A percentile compares a stretch with the other conserved stretches of the same genome.
Evolutionary conservation across 2,888 invertebrate species (phyloP).

Genomic region (Caenorhabditis becei): DNA sequence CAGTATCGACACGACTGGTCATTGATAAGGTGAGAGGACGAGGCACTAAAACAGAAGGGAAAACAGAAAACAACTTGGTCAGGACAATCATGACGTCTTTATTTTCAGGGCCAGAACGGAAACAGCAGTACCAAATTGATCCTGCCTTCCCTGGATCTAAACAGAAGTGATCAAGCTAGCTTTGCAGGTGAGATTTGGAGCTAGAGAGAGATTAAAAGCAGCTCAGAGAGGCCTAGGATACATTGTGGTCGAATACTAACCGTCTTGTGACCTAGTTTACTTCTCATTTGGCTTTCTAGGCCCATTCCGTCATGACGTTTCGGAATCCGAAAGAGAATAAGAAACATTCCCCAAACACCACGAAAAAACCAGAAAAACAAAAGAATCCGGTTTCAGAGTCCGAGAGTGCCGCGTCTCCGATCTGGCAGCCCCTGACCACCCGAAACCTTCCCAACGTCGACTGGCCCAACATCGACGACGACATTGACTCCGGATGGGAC

Average conservation of each 20-base stretch:
- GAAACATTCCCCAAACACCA: no score
- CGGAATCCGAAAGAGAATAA: no score
- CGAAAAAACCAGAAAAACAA: background rate
- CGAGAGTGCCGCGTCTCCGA: slow-evolving; percentile 64
- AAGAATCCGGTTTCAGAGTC: slow-evolving; percentile 27
- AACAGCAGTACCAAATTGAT: slow-evolving; percentile 51
- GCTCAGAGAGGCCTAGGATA: no score
- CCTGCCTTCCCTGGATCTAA: slow-evolving; percentile 47
- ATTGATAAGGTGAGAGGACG: slow-evolving; percentile 51
- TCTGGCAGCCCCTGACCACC: slow-evolving; percentile 72
- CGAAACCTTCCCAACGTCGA: slow-evolving; percentile 68
- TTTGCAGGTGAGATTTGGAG: slow-evolving; percentile 40
- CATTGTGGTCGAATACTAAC: no score
- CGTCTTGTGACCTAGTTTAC: no score
- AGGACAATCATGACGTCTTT: background rate
- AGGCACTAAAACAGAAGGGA: background rate
- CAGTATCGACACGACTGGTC: slow-evolving; percentile 56
- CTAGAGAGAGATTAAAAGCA: background rate
- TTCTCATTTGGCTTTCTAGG: no score
- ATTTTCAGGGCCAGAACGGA: slow-evolving; percentile 47
- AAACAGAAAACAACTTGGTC: background rate
- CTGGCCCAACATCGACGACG: slow-evolving; percentile 72
- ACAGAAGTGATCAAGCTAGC: slow-evolving; percentile 53
- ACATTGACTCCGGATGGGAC: slow-evolving; percentile 73
- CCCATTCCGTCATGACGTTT: no score